Conservation (phyloP, 2,797 vertebrate genomes). For the Petrocephalus sullivani region DNA sequence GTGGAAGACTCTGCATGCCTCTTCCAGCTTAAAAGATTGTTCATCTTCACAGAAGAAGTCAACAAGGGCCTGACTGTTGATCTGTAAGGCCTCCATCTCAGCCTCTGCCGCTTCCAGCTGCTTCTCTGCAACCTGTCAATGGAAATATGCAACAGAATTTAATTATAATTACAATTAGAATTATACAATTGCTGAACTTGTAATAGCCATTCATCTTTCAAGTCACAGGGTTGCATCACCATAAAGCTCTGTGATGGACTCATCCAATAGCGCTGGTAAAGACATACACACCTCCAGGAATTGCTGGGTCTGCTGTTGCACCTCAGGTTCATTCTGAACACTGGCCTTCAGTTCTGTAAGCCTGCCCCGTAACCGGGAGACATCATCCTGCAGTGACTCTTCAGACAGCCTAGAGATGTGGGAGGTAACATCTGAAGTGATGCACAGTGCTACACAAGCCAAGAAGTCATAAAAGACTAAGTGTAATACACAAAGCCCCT, state of each 20-base stretch:
- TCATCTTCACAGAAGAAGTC: slow-evolving; percentile 78
- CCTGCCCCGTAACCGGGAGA: slow-evolving; percentile 63
- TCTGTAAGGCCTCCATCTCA: slow-evolving; percentile 64
- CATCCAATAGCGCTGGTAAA: neutral
- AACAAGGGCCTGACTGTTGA: slow-evolving; percentile 65
- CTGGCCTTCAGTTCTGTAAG: slow-evolving; percentile 53
- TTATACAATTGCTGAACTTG: neutral
- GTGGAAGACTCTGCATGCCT: slow-evolving; percentile 66
- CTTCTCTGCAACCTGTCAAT: slow-evolving; percentile 60
- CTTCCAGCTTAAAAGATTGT: slow-evolving; percentile 66
- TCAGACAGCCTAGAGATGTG: slow-evolving; percentile 59
- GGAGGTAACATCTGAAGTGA: neutral
- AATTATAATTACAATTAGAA: neutral
- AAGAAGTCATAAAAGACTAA: neutral
- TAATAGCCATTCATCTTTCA: neutral
- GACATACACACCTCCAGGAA: slow-evolving; percentile 63
- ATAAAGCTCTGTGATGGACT: neutral
- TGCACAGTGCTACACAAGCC: neutral
- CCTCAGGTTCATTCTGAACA: slow-evolving; percentile 55
- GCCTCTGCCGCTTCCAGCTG: slow-evolving; percentile 62
- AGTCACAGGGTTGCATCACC: neutral
- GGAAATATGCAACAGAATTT: neutral
- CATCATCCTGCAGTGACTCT: slow-evolving; percentile 67
- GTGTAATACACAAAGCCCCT: neutral
- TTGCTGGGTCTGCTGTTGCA: slow-evolving; percentile 56